Evolutionary conservation across 2,888 invertebrate genomes (phyloP).

Genomic region (Rhagophthalmus giganteus): DNA sequence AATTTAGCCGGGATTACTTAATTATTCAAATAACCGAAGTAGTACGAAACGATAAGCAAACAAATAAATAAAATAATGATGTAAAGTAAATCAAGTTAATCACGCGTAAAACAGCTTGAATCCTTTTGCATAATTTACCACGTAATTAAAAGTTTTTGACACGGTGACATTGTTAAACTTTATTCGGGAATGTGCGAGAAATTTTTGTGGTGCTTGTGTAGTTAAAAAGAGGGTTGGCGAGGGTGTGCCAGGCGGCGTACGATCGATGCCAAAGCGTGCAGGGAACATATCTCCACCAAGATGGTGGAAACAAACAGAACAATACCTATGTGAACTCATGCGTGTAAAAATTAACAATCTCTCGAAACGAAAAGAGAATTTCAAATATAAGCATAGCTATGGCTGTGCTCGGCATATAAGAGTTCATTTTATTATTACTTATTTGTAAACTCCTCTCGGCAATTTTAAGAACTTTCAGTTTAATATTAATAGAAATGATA

Average conservation of each 20-base stretch:
- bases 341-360: slow-evolving; percentile 46
- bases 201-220: slow-evolving; percentile 37
- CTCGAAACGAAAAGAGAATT: slow-evolving; percentile 25
- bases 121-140: slow-evolving; percentile 25
- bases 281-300: slow-evolving; percentile 51
- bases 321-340: slow-evolving; percentile 52
- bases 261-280: slow-evolving; percentile 49
- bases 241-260: slow-evolving; percentile 31
- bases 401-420: too few relatives aligned
- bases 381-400: too few relatives aligned
- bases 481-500: too few relatives aligned
- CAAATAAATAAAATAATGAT: too few relatives aligned
- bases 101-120: background rate
- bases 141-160: slow-evolving; percentile 42
- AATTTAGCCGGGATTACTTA: too few relatives aligned
- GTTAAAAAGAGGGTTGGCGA: slow-evolving; percentile 34
- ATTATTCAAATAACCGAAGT: too few relatives aligned
- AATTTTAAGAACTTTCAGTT: too few relatives aligned
- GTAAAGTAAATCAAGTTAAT: background rate
- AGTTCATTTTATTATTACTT: too few relatives aligned
- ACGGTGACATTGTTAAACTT: slow-evolving; percentile 40
- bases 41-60: too few relatives aligned
- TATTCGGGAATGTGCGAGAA: slow-evolving; percentile 33
- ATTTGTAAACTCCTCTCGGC: too few relatives aligned
- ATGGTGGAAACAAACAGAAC: slow-evolving; percentile 54